A percentile compares a stretch with the other conserved stretches of the same genome.
phyloP scores from a whole-genome alignment of 2,888 invertebrate species.

The Orthonychiurus folsomi region DNA sequence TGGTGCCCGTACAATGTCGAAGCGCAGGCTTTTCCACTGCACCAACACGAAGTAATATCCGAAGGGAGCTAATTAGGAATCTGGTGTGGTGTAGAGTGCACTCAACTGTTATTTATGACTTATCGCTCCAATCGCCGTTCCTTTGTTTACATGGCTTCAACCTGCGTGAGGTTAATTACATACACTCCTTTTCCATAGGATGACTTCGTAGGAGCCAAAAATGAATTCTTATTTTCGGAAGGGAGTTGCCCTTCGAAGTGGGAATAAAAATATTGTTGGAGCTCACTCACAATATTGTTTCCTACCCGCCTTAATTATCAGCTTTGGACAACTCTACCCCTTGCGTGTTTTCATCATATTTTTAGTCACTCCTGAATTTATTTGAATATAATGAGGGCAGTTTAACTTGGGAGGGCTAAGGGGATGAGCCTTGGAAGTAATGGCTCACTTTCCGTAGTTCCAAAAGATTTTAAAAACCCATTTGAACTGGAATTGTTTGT shows the following conservation, averaged over 20 bases:
- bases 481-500: neutral
- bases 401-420: neutral
- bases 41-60: no score
- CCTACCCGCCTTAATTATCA: neutral
- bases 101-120: neutral
- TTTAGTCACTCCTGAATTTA: neutral
- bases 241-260: neutral
- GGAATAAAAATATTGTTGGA: neutral
- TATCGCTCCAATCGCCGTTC: neutral
- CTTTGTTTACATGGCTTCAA: neutral
- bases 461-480: neutral
- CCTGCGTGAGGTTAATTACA: slow-evolving; percentile 1
- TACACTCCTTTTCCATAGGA: neutral
- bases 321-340: neutral
- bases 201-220: neutral
- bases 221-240: neutral
- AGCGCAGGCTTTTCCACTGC: no score
- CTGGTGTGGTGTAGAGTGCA: neutral
- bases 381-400: neutral
- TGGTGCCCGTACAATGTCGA: no score
- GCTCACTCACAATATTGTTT: neutral
- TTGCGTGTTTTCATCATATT: neutral
- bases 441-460: neutral
- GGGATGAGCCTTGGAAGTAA: neutral
- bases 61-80: neutral